A percentile compares a stretch with the other conserved stretches of the same genome.
These are phyloP conservation scores for Quadroppia sp. DNA, from an alignment of 2,888 invertebrate genomes.

Conservation along the genomic window DNA sequence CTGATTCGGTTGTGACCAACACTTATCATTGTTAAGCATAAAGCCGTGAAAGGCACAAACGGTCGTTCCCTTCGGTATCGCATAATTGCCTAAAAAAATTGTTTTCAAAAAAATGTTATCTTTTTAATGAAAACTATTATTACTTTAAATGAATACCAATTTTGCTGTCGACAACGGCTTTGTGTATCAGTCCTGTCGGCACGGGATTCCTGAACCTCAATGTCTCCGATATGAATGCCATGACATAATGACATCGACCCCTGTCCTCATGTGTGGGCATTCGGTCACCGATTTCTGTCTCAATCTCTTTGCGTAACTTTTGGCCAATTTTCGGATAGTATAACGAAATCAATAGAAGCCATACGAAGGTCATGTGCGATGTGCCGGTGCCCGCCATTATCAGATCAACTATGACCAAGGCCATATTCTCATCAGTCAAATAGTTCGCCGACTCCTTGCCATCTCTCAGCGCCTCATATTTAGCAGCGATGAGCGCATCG, in stretches of 20 bases:
- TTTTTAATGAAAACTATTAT: background rate
- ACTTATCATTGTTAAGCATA: background rate
- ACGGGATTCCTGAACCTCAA: constrained; percentile 16
- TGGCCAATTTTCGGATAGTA: constrained; percentile 4
- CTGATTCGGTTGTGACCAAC: background rate
- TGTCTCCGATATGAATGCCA: constrained; percentile 17
- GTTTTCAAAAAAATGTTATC: background rate
- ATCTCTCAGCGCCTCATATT: background rate
- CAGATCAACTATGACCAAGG: background rate
- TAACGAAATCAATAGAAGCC: background rate
- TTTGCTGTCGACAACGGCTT: background rate
- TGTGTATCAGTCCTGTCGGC: background rate
- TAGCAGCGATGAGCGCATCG: background rate
- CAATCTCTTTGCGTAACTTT: constrained; percentile 5
- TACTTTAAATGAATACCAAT: background rate
- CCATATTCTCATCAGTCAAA: background rate
- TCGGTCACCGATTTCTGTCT: constrained; percentile 1
- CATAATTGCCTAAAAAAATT: background rate
- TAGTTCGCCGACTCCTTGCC: constrained; percentile 1
- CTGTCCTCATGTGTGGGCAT: background rate
- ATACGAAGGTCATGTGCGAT: background rate
- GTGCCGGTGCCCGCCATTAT: background rate
- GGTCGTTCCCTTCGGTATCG: background rate
- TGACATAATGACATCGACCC: constrained; percentile 2
- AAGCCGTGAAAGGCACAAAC: background rate